Conservation (phyloP, 1,140 invertebrate genomes). For the Drosophila grimshawi region DNA sequence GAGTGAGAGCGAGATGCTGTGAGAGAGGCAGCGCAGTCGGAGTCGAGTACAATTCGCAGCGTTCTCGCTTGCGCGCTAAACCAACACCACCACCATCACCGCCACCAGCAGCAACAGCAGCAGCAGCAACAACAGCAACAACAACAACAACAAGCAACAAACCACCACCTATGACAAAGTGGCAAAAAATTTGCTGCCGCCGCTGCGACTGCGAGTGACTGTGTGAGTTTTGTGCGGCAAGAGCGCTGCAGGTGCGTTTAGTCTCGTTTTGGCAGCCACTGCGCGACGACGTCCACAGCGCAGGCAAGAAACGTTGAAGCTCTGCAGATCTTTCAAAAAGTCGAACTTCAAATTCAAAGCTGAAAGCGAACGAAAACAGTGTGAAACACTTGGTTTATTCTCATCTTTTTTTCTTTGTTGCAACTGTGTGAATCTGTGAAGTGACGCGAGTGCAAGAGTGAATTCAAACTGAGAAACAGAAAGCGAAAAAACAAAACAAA, state of each 20-base stretch:
- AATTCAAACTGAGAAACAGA: not conserved
- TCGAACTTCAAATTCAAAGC: constrained; percentile 5
- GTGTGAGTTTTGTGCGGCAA: constrained; percentile 36
- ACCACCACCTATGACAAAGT: constrained; percentile 65
- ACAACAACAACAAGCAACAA: too few species aligned
- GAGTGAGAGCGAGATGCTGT: not conserved
- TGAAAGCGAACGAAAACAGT: constrained; percentile 2
- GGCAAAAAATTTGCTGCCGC: constrained; percentile 53
- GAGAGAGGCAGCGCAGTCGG: constrained; percentile 6
- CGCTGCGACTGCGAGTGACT: constrained; percentile 29
- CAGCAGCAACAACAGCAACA: constrained; percentile 16
- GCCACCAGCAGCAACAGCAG: constrained; percentile 13
- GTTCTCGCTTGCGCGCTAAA: constrained; percentile 16
- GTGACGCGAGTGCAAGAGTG: not conserved
- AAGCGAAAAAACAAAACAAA: constrained; percentile 15
- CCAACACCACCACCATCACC: constrained; percentile 14
- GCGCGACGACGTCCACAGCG: constrained; percentile 71
- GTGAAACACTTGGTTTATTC: constrained; percentile 21
- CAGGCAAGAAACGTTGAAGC: constrained; percentile 21
- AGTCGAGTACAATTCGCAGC: not conserved
- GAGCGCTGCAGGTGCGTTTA: constrained; percentile 72
- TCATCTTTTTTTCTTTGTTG: constrained; percentile 28
- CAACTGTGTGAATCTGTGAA: not conserved
- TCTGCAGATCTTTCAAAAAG: not conserved
- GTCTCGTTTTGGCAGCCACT: constrained; percentile 82